Evolutionary conservation across 2,888 invertebrate species (phyloP).

Genomic region (Dastarcus helophoroides): DNA sequence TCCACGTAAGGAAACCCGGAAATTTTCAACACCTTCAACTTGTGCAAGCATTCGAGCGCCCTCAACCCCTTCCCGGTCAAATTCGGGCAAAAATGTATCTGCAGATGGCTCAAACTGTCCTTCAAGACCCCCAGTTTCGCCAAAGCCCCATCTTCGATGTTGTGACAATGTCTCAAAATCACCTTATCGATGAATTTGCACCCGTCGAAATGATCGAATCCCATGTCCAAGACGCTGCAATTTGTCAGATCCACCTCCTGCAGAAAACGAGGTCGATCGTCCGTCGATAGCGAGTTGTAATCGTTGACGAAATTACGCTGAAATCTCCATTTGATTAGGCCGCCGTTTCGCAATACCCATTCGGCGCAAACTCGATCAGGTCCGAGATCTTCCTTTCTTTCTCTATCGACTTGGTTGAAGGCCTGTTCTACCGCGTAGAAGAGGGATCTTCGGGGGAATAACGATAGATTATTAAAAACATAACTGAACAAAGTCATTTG

Average conservation of each 20-base stretch:
- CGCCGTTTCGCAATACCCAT: slow-evolving; percentile 81
- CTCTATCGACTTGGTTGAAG: slow-evolving; percentile 41
- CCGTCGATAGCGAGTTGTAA: slow-evolving; percentile 54
- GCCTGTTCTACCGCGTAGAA: not conserved
- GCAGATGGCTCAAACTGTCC: slow-evolving; percentile 19
- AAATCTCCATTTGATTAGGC: slow-evolving; percentile 56
- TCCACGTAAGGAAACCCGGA: too few species aligned
- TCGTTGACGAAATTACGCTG: slow-evolving; percentile 41
- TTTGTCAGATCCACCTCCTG: not conserved
- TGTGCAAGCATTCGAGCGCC: too few species aligned
- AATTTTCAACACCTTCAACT: too few species aligned
- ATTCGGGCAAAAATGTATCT: not conserved
- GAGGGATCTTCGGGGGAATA: too few species aligned
- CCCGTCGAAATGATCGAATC: slow-evolving; percentile 1
- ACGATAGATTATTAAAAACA: too few species aligned
- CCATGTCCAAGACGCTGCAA: not conserved
- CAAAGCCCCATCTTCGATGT: not conserved
- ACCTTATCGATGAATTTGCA: not conserved
- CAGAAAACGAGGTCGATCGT: not conserved
- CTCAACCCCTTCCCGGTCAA: not conserved
- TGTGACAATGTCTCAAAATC: not conserved
- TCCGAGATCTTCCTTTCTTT: slow-evolving; percentile 56
- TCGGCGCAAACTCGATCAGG: slow-evolving; percentile 80
- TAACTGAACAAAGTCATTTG: too few species aligned
- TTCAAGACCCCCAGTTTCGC: slow-evolving; percentile 33